Percentiles rank a stretch among this genome's conserved stretches.
Conservation (phyloP, 2,888 invertebrate species). For the Chrysolina haemoptera region DNA sequence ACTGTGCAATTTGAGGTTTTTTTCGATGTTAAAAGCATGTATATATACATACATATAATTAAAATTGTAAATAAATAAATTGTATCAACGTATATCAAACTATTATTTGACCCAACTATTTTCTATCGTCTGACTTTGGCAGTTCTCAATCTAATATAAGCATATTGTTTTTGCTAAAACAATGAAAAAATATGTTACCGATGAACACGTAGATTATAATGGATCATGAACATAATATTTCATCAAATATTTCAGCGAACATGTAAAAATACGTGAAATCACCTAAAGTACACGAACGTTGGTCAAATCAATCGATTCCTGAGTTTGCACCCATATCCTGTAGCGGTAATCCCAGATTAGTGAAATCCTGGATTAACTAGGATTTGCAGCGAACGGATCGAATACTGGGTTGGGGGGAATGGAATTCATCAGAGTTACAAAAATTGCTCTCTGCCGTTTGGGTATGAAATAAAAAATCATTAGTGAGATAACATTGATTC, state of each 20-base stretch:
- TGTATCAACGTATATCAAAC: too few species aligned
- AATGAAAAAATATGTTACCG: too few species aligned
- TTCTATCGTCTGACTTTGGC: too few species aligned
- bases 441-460: constrained; percentile 22
- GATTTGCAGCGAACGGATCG: constrained; percentile 53
- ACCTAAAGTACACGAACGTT: constrained; percentile 21
- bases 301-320: constrained; percentile 51
- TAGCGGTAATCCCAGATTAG: constrained; percentile 64
- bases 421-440: constrained; percentile 42
- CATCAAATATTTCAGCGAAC: constrained; percentile 10
- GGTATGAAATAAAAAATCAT: constrained; percentile 2
- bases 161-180: too few species aligned
- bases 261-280: constrained; percentile 29
- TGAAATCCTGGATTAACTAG: constrained; percentile 64
- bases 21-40: too few species aligned
- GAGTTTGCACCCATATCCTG: constrained; percentile 51
- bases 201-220: neutral
- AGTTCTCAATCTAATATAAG: too few species aligned
- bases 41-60: too few species aligned
- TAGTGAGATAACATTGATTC: neutral
- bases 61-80: too few species aligned
- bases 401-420: constrained; percentile 41
- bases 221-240: neutral
- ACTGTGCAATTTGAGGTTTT: too few species aligned
- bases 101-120: too few species aligned